These are phyloP conservation scores for Hydropotes inermis DNA, from an alignment of 2,113 vertebrate species.

Conservation along the genomic window DNA sequence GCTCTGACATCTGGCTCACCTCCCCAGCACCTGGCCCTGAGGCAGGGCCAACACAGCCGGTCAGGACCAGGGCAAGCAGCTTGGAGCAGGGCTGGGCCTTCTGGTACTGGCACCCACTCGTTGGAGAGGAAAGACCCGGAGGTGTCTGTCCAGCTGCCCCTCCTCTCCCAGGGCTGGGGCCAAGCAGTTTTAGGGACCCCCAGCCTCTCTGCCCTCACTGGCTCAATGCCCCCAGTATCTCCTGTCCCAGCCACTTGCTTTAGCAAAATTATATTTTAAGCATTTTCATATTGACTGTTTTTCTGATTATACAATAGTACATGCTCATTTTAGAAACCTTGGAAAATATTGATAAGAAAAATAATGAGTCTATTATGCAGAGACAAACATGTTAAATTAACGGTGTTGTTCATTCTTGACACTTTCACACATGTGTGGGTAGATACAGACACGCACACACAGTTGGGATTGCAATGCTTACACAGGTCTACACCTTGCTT, in stretches of 20 bases:
- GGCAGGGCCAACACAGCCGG: neutral
- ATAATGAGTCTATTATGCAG: neutral
- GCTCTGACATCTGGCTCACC: constrained; percentile 63
- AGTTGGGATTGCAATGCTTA: neutral
- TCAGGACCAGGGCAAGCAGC: neutral
- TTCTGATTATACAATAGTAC: neutral
- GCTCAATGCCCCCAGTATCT: neutral
- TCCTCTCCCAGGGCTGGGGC: neutral
- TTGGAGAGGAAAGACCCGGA: neutral
- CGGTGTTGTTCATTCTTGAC: neutral
- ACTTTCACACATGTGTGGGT: neutral
- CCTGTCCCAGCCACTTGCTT: neutral
- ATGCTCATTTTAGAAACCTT: neutral
- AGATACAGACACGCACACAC: neutral
- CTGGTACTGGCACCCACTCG: neutral
- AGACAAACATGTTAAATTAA: neutral
- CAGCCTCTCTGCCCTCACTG: accelerated
- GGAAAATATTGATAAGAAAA: neutral
- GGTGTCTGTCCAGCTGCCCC: no score
- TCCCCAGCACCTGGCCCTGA: constrained; percentile 16
- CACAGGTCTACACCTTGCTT: neutral
- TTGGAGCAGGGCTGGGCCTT: neutral
- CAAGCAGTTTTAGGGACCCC: neutral
- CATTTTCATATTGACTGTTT: neutral
- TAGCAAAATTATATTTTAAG: neutral